phyloP scores from a whole-genome alignment of 2,113 vertebrate species.

The Platysternon megacephalum region DNA sequence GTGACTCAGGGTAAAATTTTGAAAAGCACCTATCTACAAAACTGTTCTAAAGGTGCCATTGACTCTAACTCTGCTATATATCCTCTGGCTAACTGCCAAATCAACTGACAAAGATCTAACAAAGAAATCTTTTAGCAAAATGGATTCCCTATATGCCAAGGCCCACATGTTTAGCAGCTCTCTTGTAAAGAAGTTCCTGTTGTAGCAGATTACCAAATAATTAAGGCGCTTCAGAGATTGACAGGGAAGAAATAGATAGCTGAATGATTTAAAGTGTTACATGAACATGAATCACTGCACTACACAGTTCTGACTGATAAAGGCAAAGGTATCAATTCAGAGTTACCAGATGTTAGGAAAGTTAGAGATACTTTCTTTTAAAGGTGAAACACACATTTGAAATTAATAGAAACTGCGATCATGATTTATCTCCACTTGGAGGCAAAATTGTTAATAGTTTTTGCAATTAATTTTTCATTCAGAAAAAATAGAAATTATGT shows the following conservation, averaged over 20 bases:
- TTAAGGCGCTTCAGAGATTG: not conserved
- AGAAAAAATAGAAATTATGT: not conserved
- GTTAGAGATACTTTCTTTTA: not conserved
- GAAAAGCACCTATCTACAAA: not conserved
- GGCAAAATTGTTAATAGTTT: not conserved
- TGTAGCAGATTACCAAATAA: not conserved
- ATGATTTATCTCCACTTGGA: not conserved
- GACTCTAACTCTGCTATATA: not conserved
- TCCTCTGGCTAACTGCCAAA: not conserved
- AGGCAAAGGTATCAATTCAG: not conserved
- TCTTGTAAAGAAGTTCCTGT: not conserved
- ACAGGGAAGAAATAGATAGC: not conserved
- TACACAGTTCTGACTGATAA: not conserved
- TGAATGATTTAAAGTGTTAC: not conserved
- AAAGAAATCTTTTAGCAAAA: not conserved
- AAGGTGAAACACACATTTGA: not conserved
- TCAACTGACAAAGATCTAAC: not conserved
- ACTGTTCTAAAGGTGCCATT: not conserved
- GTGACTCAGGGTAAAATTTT: not conserved
- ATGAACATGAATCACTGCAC: not conserved
- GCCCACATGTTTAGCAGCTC: not conserved
- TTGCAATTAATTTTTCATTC: not conserved
- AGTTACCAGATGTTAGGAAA: fast-evolving
- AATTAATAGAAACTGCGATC: not conserved
- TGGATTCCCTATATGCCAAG: not conserved